phyloP scores from a whole-genome alignment of 92 coral and sea anemone species.

The Epizoanthus ramosus region DNA sequence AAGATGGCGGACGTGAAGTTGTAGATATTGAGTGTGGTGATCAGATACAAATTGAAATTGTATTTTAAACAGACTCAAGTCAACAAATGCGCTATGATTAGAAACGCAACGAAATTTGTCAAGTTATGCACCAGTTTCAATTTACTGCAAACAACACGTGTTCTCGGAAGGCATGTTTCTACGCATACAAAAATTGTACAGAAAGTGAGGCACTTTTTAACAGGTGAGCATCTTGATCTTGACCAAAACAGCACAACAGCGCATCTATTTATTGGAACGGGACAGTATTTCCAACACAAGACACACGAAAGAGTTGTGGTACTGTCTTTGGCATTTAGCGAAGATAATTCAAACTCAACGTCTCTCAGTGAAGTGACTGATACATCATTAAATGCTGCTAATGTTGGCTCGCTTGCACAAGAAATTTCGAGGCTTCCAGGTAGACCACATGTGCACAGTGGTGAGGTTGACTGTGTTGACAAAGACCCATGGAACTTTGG shows the following conservation, averaged over 20 bases:
- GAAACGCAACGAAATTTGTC: neutral
- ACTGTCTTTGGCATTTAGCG: conserved; percentile 51
- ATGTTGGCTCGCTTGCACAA: conserved; percentile 48
- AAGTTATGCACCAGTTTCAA: neutral
- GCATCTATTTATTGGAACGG: conserved; percentile 70
- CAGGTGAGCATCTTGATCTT: neutral
- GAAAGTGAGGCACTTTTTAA: neutral
- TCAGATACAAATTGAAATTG: too few relatives aligned
- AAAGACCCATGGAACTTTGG: conserved; percentile 71
- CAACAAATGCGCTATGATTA: neutral
- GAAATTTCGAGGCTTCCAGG: conserved; percentile 46
- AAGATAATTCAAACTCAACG: conserved; percentile 19
- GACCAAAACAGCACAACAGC: neutral
- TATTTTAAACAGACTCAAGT: neutral
- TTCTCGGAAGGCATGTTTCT: neutral
- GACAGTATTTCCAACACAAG: conserved; percentile 74
- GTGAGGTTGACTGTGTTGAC: conserved; percentile 76
- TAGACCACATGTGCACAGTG: conserved; percentile 43
- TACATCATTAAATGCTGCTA: conserved; percentile 54
- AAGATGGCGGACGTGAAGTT: conserved; percentile 12
- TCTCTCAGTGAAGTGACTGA: conserved; percentile 63
- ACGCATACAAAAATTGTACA: conserved; percentile 13
- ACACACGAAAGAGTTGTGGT: conserved; percentile 62
- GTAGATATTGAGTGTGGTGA: too few relatives aligned
- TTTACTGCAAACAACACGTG: neutral